Evolutionary conservation across 2,797 vertebrate genomes (phyloP), one percentile per base, ranked within the genome.

Genomic region (Labeo calbasu): DNA sequence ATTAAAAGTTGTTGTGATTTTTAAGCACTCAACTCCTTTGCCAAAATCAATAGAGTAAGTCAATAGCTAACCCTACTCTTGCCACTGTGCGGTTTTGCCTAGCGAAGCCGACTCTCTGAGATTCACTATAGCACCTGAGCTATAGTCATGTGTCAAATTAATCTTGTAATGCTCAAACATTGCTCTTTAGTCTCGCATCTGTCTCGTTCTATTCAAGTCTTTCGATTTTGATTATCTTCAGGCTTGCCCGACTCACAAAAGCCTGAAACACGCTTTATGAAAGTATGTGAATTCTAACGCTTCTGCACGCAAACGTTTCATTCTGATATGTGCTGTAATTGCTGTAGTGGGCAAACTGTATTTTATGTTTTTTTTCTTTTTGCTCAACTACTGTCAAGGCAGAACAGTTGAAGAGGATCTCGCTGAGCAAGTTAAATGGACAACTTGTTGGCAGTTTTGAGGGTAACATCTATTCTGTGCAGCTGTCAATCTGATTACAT

Each of bases 1-100:
- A 89, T 91, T 90, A 85, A 89, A 90, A 88, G 86, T 88, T 86
- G 81, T 82, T 87, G 70, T 88, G 86, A 88, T 86, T 91, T 85
- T 86, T 87, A 88, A 87, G 85, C 72, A 87, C 57, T 88, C 61
- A 83, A 88, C 87, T 86, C 80, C 77, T 69, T 86, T 86, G 85
- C 81, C 85, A 88, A 85, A 90, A 91, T 90, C 88, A 90, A 89
- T 89, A 87, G 75, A 87, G 83, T 43, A 71, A 81, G 83, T 92
- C 88, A 86, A 83, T 88, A 90, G 85, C 73, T 68, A 81, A 86
- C 79, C 69, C 63, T 59, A 51, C 72, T n/a, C 71, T 83, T 85
- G 76, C 76, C 77, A 59, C 73, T 19, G 50, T 73, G 72, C 11
- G 65, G 11, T 21, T 85, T 66, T 79, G 72, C 59, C 69, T 68